Evolutionary conservation across 2,888 invertebrate genomes (phyloP), one percentile per base, ranked within the genome.

Genomic region (Marasmarcha lunaedactyla): DNA sequence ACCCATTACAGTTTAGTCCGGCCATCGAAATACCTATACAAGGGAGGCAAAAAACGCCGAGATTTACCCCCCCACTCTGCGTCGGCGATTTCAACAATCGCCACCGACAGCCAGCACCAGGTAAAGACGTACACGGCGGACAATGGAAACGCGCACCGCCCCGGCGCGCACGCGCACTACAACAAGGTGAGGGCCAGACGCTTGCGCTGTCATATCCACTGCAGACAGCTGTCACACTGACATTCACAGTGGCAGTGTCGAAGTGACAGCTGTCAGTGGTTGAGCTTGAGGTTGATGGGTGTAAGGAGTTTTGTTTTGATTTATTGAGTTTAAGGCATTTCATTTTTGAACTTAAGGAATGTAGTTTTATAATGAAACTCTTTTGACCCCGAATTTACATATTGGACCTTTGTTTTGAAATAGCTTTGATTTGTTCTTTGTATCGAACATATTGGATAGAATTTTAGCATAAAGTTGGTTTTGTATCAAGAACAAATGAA

Each of bases 41-140:
- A 76, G 49, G 63, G 81, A 53, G 70, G 79, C 42, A 83, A 78
- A 77, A 85, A 79, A 64, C 84, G 72, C 42, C 84, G 74, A 54
- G 78, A 63, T 30, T 42, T 63, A 53, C 64, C 59, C 13, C 64
- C 55, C 43, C 64, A 71, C 59, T 63, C 69, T 15, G 83, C 69
- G 37, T 71, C 84, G 15, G 84, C 78, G 26, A 84, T 85, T 42
- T 76, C 86, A 40, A 85, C 87, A 52, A 81, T 88, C 57, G 77
- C 87, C 53, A 84, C 84, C 51, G 84, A 88, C 74, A 87, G 90
- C 76, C 91, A 90, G 83, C 93, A 91, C 85, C 94, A 94, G 90
- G 95, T 95, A 86, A 94, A 94, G 88, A 94, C 95, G 77, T 95
- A 95, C 87, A 94, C 94, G 89, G 95, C 90, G 78, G 90, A 89